Evolutionary conservation across 2,797 vertebrate genomes (phyloP), one percentile per base, ranked within the genome.

Genomic region (Gephyroberyx darwinii): DNA sequence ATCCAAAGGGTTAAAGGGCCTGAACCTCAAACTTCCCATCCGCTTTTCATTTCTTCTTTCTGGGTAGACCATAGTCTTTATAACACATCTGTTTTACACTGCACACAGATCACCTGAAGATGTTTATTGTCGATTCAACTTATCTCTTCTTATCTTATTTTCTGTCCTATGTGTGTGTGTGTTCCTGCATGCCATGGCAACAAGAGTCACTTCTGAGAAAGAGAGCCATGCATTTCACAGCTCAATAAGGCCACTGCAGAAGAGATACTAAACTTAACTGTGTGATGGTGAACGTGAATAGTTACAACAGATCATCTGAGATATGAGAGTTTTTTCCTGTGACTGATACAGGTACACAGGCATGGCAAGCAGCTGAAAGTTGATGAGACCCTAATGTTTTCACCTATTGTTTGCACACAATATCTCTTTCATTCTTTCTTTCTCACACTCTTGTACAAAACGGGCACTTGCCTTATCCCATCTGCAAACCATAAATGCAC

Each of bases 31-130:
- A 88, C 81, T 90, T 90, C 80, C 79, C 31, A 65, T 77, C 39
- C 51, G 59, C 39, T 66, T 78, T 77, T 78, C 86, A 84, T 86
- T 90, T 88, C 82, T 87, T 83, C 82, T 88, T 91, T 90, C 66
- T 77, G 69, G 5, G 37, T 19, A 71, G 51, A 77, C 59, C n/a
- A 47, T 19, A 41, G 31, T 33, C 55, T 70, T 69, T 26, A 69
- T 62, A 71, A 68, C 71, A 35, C 65, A 58, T 56, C 4, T 68
- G 13, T 60, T 79, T 69, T 12, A 57, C 45, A 62, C 30, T 50
- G 56, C 8, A 64, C 22, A 35, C 53, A 65, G 50, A 75, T 14
- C 37, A 19, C 35, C n/a, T 26, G 2, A 26, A 26, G 26, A 26
- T 26, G 26, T 35, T 22, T 26, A 54, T 0, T 58, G 56, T 30